Evolutionary conservation across 2,888 invertebrate genomes (phyloP).

Genomic region (Clusia tigrina): DNA sequence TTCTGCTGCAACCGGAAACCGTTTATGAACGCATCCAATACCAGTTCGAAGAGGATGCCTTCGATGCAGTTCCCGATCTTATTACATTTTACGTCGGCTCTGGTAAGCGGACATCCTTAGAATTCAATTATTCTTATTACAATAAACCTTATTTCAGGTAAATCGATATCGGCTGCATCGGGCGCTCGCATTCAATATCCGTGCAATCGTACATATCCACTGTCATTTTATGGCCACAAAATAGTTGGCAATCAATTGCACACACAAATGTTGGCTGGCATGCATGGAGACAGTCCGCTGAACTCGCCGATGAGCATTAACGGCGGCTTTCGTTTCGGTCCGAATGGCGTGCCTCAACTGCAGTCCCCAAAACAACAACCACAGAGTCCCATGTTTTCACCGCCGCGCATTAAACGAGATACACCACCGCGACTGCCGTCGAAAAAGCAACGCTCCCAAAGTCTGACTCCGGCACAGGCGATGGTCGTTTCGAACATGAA

Average conservation of each 20-base stretch:
- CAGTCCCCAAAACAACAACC: constrained; percentile 46
- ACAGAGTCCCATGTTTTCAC: constrained; percentile 68
- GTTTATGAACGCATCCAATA: constrained; percentile 92
- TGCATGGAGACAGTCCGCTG: constrained; percentile 62
- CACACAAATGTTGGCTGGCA: constrained; percentile 62
- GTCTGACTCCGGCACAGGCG: constrained; percentile 73
- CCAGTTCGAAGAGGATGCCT: constrained; percentile 93
- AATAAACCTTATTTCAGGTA: constrained; percentile 70
- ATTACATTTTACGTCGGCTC: constrained; percentile 94
- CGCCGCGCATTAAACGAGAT: constrained; percentile 67
- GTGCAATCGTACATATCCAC: constrained; percentile 80
- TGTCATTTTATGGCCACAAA: constrained; percentile 76
- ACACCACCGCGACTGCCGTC: constrained; percentile 66
- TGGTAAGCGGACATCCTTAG: too few species aligned
- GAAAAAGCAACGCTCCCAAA: constrained; percentile 80
- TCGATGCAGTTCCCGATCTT: constrained; percentile 90
- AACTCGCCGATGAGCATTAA: constrained; percentile 63
- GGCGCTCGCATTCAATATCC: constrained; percentile 88
- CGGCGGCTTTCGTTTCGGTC: constrained; percentile 61
- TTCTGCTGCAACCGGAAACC: constrained; percentile 85
- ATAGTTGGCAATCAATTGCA: constrained; percentile 67
- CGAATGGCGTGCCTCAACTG: constrained; percentile 18
- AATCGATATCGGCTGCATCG: constrained; percentile 87
- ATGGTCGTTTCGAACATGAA: constrained; percentile 52
- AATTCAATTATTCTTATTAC: background rate